These are phyloP conservation scores for Caenorhabditis remanei DNA, from an alignment of 1,140 invertebrate species.

Conservation along the genomic window DNA sequence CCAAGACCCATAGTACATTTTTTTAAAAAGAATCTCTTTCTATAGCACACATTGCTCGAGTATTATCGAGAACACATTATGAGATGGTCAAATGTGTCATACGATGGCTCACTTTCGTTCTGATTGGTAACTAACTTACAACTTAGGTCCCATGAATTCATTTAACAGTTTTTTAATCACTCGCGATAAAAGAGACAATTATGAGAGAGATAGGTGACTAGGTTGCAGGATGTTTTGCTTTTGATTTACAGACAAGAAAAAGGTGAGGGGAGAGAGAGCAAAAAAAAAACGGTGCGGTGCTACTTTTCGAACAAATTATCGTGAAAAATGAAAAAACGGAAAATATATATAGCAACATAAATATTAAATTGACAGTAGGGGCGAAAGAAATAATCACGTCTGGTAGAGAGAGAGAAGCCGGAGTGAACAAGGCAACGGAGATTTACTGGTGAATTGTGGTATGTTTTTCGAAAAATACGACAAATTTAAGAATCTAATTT, in stretches of 20 bases:
- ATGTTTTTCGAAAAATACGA: not conserved
- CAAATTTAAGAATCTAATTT: not conserved
- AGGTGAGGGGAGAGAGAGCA: not conserved
- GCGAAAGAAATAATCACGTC: not conserved
- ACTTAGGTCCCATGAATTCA: no score
- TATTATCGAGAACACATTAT: no score
- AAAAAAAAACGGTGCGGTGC: not conserved
- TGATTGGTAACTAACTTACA: no score
- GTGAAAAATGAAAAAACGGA: not conserved
- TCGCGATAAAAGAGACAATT: slow-evolving; percentile 17
- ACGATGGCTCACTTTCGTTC: no score
- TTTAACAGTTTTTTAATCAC: not conserved
- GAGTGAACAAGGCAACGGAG: slow-evolving; percentile 20
- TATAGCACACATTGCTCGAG: no score
- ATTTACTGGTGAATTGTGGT: slow-evolving; percentile 14
- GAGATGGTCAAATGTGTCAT: no score
- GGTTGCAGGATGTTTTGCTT: slow-evolving; percentile 4
- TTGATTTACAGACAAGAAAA: slow-evolving; percentile 43
- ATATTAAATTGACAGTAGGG: not conserved
- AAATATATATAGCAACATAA: not conserved
- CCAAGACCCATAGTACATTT: no score
- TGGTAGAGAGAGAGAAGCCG: not conserved
- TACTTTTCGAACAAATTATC: not conserved
- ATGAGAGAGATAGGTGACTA: slow-evolving; percentile 36
- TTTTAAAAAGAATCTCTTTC: no score